Percentiles rank a stretch among this genome's conserved stretches.
Evolutionary conservation across 1,140 invertebrate genomes (phyloP).

Genomic region (Hesperophylax magnus): DNA sequence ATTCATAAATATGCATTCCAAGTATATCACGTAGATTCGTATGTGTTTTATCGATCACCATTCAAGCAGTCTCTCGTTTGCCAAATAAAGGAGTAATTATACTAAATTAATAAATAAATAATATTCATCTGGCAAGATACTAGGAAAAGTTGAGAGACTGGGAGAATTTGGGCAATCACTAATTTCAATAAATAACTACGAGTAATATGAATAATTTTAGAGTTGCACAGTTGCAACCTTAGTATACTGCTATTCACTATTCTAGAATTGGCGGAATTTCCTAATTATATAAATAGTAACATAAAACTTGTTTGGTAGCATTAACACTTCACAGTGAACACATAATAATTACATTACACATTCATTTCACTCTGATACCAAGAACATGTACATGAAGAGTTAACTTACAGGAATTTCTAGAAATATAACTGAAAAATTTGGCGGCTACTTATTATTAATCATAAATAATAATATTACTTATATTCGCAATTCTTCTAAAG

Average conservation of each 20-base stretch:
- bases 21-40: constrained; percentile 55
- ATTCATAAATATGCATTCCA: constrained; percentile 20
- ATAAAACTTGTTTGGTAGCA: constrained; percentile 46
- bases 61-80: constrained; percentile 43
- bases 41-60: constrained; percentile 56
- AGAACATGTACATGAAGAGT: constrained; percentile 27
- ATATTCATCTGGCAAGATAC: constrained; percentile 56
- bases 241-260: constrained; percentile 19
- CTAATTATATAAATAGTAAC: constrained; percentile 52
- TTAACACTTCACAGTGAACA: constrained; percentile 46
- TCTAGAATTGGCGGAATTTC: constrained; percentile 42
- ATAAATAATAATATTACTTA: constrained; percentile 50
- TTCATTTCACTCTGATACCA: constrained; percentile 20
- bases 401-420: constrained; percentile 30
- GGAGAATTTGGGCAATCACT: constrained; percentile 45
- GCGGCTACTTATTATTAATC: constrained; percentile 54
- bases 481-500: constrained; percentile 53
- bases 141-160: constrained; percentile 47
- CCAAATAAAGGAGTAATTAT: constrained; percentile 56
- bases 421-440: constrained; percentile 55
- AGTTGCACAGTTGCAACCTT: constrained; percentile 43
- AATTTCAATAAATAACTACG: constrained; percentile 50
- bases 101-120: constrained; percentile 57
- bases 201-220: constrained; percentile 46
- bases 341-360: constrained; percentile 17